Evolutionary conservation across 1,140 invertebrate species (phyloP), one percentile per base, ranked within the genome.

Genomic region (Caligus rogercresseyi): DNA sequence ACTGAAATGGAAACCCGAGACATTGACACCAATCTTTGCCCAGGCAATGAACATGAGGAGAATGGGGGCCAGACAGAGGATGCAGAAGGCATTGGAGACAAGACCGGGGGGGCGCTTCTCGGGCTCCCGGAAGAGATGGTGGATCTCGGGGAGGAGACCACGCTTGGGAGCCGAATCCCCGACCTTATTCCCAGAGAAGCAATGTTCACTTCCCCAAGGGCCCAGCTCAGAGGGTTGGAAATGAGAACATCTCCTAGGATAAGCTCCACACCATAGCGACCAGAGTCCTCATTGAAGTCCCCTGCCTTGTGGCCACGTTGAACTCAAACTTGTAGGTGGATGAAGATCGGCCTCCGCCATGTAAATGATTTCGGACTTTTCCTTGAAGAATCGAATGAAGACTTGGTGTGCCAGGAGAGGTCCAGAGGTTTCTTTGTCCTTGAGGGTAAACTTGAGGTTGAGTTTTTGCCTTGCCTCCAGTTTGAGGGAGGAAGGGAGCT

Each of bases 301-400:
- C 84, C 83, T n/a, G 81, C 82, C 68, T 84, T 81, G 78, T 75
- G 54, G 82, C 83, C 26, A 94, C 78, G 73, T 92, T 87, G 78
- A 94, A 77, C 70, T 95, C 89, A 67, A 96, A 86, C 75, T 87
- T 90, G 70, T 96, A 93, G n/a, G 82, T 76, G 67, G 84, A 81
- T 65, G 77, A 75, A 78, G 76, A 70, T 94, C 91, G n/a, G 83
- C 80, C 31, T 43, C 91, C 15, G 90, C 87, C 23, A 96, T 84
- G 72, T 92, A 96, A 67, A 94, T 83, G 25, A 93, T 86, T 76
- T 97, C 92, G 66, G 83, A 80, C 18, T 81, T 78, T 0, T 77
- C 79, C 55, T 80, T 76, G 16, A 74, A 76, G 19, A 98, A 78
- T 19, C 86, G 80, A 2, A 97, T 81, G 75, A 97, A 97, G 0